phyloP scores from a whole-genome alignment of 2,113 vertebrate genomes.

The Stigmatopora nigra region DNA sequence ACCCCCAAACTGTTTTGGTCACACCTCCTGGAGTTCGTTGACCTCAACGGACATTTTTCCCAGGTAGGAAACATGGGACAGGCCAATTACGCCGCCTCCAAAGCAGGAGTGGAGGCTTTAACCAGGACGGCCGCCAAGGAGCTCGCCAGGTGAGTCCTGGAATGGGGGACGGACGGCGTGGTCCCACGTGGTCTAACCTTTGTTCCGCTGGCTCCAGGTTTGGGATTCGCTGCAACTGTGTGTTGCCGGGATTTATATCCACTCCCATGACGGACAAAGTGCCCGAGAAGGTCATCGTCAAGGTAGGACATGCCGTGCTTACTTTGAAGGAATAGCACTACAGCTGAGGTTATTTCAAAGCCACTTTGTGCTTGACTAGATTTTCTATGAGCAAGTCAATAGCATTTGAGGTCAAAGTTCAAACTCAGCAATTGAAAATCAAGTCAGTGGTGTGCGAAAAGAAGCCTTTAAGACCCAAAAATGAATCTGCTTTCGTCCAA shows the following conservation, averaged over 20 bases:
- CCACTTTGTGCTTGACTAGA: too few relatives aligned
- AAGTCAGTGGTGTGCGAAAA: background rate
- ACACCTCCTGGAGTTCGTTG: too few relatives aligned
- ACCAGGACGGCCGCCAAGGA: conserved; percentile 77
- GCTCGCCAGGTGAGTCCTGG: conserved; percentile 76
- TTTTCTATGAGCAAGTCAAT: too few relatives aligned
- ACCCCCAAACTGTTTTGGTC: too few relatives aligned
- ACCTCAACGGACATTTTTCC: conserved; percentile 1
- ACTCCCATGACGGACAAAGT: conserved; percentile 83
- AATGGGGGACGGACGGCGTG: too few relatives aligned
- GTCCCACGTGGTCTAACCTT: background rate
- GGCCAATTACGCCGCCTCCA: conserved; percentile 78
- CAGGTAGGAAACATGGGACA: conserved; percentile 86
- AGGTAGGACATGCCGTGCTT: conserved; percentile 55
- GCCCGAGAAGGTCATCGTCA: conserved; percentile 76
- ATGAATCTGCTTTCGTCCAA: too few relatives aligned
- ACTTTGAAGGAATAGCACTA: background rate
- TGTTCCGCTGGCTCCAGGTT: conserved; percentile 55
- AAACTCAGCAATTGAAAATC: background rate
- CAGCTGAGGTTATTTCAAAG: background rate
- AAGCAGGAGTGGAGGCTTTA: conserved; percentile 81
- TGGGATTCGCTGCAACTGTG: conserved; percentile 80
- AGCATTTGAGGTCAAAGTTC: too few relatives aligned
- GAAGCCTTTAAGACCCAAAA: too few relatives aligned
- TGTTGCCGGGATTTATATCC: conserved; percentile 78